Conservation (phyloP, 2,797 vertebrate genomes). For the Australoheros facetus region DNA sequence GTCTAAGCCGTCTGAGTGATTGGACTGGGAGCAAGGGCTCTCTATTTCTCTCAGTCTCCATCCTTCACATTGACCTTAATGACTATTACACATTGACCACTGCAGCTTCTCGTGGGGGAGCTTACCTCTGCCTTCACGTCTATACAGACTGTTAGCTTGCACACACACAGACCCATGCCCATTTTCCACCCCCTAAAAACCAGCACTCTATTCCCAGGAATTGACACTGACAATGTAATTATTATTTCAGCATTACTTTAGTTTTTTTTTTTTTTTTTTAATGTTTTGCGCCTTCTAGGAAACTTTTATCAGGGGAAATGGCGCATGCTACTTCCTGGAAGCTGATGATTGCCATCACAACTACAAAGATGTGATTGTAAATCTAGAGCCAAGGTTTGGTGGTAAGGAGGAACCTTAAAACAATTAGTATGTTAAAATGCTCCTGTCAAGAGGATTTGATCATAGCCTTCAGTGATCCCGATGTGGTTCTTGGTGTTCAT, state of each 20-base stretch:
- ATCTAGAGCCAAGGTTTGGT: neutral
- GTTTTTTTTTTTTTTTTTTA: neutral
- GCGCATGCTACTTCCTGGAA: constrained; percentile 29
- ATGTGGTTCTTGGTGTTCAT: constrained; percentile 25
- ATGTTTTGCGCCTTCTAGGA: constrained; percentile 34
- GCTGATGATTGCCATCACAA: constrained; percentile 21
- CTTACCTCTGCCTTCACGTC: constrained; percentile 75
- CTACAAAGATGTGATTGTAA: constrained; percentile 18
- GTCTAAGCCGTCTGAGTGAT: constrained; percentile 61
- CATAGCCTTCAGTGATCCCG: neutral
- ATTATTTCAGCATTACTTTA: constrained; percentile 42
- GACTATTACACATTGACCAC: constrained; percentile 64
- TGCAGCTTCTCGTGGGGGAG: constrained; percentile 41
- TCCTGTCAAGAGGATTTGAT: constrained; percentile 16
- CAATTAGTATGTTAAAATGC: constrained; percentile 4
- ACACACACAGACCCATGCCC: constrained; percentile 45
- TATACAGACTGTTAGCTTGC: constrained; percentile 77
- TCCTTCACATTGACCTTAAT: constrained; percentile 71
- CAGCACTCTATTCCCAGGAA: constrained; percentile 75
- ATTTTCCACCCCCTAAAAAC: constrained; percentile 55
- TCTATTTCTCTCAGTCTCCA: constrained; percentile 68
- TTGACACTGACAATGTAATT: constrained; percentile 51
- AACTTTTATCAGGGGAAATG: constrained; percentile 42
- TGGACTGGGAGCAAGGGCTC: constrained; percentile 73
- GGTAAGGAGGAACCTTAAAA: constrained; percentile 13